phyloP scores from a whole-genome alignment of 2,797 vertebrate genomes.

The Hoplostethus atlanticus region DNA sequence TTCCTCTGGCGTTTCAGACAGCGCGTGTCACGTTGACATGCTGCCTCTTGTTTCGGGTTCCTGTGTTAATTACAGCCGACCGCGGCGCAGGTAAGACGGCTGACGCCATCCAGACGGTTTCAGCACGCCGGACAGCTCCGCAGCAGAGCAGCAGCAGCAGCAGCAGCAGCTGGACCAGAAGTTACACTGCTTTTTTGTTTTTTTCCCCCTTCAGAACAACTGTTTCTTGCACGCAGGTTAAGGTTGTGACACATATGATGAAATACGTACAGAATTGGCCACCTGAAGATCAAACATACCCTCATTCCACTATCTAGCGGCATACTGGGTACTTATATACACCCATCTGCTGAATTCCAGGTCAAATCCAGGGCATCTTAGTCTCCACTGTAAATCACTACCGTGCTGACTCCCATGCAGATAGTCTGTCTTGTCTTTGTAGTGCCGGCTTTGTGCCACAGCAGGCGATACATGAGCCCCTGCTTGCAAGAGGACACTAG shows the following conservation, averaged over 20 bases:
- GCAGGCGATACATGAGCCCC: conserved; percentile 57
- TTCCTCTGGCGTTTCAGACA: conserved; percentile 63
- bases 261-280: too few relatives aligned
- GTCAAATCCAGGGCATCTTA: too few relatives aligned
- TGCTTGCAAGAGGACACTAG: conserved; percentile 21
- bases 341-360: too few relatives aligned
- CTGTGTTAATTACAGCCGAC: conserved; percentile 18
- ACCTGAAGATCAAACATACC: too few relatives aligned
- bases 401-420: background rate
- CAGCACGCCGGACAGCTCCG: conserved; percentile 10
- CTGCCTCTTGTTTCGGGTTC: conserved; percentile 29
- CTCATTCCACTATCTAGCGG: too few relatives aligned
- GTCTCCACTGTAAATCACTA: background rate
- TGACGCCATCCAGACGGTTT: conserved; percentile 25
- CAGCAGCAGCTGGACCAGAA: too few relatives aligned
- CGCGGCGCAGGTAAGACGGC: conserved; percentile 27
- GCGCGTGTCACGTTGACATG: conserved; percentile 44
- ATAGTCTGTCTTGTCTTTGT: background rate
- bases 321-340: too few relatives aligned
- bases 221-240: background rate
- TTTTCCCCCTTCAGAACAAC: background rate
- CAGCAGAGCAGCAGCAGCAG: background rate
- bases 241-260: background rate
- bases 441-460: conserved; percentile 44
- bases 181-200: too few relatives aligned